Base-by-base conservation (phyloP, 2,113 vertebrate species). In the Brachyhypopomus occidentalis region DNA sequence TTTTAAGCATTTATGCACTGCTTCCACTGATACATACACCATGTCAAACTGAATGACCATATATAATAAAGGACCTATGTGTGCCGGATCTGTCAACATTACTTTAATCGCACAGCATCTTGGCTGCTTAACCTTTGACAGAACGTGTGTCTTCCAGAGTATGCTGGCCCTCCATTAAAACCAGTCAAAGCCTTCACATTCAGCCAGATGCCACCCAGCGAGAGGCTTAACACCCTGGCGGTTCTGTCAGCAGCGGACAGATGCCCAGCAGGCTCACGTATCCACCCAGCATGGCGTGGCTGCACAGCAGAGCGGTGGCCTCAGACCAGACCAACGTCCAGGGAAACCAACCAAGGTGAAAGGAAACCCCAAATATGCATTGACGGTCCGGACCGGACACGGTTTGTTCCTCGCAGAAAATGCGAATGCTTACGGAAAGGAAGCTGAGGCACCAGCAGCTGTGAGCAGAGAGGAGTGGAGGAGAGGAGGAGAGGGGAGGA, bases 381-480 rank as follows among this genome's bases (percentile, higher is more conserved):
- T 70, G 59, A 59, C 34, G 19, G 17, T n/a, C 56, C 20, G 66
- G 7, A 27, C 34, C 48, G 45, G 23, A 22, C 8, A 67, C 48
- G 5, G 19, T 48, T 48, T 14, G 45, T 77, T 56, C 64, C 30
- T 58, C 59, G 34, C 5, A 80, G 89, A 66, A 88, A 91, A n/a
- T n/a, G 64, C 71, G 81, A 89, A 89, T 89, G 94, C 94, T 96
- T 90, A 96, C 94, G 78, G 92, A 93, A 64, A 66, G 87, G 87
- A 95, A 96, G 85, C 89, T 92, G 86, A 92, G 89, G 77, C 93
- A 93, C 52, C 85, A 90, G 83, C 91, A 91, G 87, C 94, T 94
- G 81, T 72, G 81, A 86, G 58, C 20, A 67, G 79, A 81, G 81
- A 81, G 69, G 56, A 81, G 81, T 4, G 20, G 38, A 23, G 48